These are phyloP conservation scores for Ivindomyrus marchei DNA, from an alignment of 2,113 vertebrate species.

Conservation along the genomic window DNA sequence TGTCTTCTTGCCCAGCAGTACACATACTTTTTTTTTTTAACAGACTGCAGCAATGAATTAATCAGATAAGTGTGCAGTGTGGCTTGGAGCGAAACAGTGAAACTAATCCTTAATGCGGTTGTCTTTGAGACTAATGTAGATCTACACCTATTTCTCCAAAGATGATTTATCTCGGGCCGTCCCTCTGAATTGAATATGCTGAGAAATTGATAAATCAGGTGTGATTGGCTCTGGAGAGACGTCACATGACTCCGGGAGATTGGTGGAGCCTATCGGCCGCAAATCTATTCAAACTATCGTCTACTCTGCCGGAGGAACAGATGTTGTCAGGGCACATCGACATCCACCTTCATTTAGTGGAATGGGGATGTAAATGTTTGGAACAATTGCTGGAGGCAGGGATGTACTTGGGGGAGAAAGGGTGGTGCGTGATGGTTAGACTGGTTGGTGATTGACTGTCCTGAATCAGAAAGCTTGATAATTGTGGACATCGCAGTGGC, in stretches of 20 bases:
- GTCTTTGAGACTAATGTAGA: constrained; percentile 45
- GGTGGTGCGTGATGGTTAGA: not conserved
- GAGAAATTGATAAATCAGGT: constrained; percentile 57
- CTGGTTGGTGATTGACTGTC: not conserved
- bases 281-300: constrained; percentile 45
- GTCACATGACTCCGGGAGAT: constrained; percentile 32
- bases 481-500: not conserved
- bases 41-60: constrained; percentile 41
- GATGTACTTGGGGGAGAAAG: not conserved
- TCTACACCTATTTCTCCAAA: constrained; percentile 44
- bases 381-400: not conserved
- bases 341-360: not conserved
- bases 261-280: constrained; percentile 33
- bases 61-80: constrained; percentile 29
- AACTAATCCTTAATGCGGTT: constrained; percentile 43
- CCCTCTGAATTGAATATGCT: constrained; percentile 44
- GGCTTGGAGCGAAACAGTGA: constrained; percentile 33
- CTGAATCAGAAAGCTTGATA: not conserved
- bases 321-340: constrained; percentile 9
- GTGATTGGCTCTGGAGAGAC: constrained; percentile 47
- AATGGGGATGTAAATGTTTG: not conserved
- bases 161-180: constrained; percentile 49
- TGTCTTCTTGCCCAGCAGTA: constrained; percentile 6
- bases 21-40: constrained; percentile 25
- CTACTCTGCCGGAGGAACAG: constrained; percentile 34